Percentiles rank a stretch among this genome's conserved stretches.
Conservation (phyloP, 2,797 vertebrate genomes). For the Anabas testudineus region DNA sequence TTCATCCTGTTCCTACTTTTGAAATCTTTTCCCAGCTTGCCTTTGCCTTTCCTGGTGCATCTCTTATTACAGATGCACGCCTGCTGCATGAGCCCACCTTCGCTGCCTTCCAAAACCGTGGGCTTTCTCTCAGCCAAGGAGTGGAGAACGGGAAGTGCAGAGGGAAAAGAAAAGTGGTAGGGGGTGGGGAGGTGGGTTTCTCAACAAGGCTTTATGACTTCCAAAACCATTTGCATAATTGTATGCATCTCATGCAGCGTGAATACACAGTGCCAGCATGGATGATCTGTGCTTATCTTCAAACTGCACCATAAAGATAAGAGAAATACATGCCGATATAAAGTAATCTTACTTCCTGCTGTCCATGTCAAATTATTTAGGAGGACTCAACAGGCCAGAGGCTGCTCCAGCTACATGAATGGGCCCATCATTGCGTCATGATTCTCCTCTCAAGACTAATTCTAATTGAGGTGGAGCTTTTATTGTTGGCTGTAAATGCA, state of each 20-base stretch:
- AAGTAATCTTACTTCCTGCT: constrained; percentile 75
- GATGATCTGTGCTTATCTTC: constrained; percentile 84
- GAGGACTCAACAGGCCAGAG: constrained; percentile 57
- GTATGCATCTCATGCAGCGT: constrained; percentile 80
- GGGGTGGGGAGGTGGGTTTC: constrained; percentile 17
- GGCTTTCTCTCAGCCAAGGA: constrained; percentile 64
- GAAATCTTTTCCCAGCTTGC: constrained; percentile 47
- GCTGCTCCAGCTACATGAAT: constrained; percentile 61
- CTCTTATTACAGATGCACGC: constrained; percentile 68
- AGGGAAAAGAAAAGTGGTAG: neutral
- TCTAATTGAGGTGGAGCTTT: constrained; percentile 38
- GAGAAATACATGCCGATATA: constrained; percentile 73
- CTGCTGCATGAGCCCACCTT: constrained; percentile 45
- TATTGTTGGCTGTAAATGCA: constrained; percentile 22
- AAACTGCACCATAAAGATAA: constrained; percentile 81
- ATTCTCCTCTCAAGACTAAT: constrained; percentile 51
- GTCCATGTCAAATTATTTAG: constrained; percentile 79
- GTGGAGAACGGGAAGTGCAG: constrained; percentile 31
- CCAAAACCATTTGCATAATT: constrained; percentile 84
- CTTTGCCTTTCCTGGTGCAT: constrained; percentile 20
- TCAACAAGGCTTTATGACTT: constrained; percentile 82
- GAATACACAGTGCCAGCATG: constrained; percentile 79
- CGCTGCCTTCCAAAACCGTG: constrained; percentile 38
- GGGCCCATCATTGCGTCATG: constrained; percentile 48
- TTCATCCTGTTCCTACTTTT: constrained; percentile 51